Evolutionary conservation across 2,888 invertebrate genomes (phyloP).

Genomic region (Linnaemya tessellans): DNA sequence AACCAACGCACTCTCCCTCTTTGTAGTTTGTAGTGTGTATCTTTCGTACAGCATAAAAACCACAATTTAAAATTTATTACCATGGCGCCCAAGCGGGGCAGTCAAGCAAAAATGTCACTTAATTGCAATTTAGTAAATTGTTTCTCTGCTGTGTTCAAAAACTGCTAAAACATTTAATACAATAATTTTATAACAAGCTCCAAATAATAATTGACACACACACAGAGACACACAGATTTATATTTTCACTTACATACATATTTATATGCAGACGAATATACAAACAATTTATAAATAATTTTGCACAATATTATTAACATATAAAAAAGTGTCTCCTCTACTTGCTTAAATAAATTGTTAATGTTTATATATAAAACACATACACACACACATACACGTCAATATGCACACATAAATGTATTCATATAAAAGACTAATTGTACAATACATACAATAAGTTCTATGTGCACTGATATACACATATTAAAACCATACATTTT

Average conservation of each 20-base stretch:
- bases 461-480: constrained; percentile 58
- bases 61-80: constrained; percentile 81
- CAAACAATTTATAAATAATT: constrained; percentile 66
- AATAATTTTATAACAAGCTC: constrained; percentile 67
- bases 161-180: constrained; percentile 71
- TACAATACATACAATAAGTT: constrained; percentile 39
- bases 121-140: constrained; percentile 82
- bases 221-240: not conserved
- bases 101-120: constrained; percentile 79
- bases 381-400: not conserved
- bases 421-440: constrained; percentile 60
- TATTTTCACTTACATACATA: not conserved
- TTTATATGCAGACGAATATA: not conserved
- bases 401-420: not conserved
- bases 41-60: constrained; percentile 73
- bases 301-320: constrained; percentile 28
- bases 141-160: constrained; percentile 74
- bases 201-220: constrained; percentile 32
- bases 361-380: constrained; percentile 30
- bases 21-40: constrained; percentile 13
- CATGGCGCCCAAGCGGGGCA: constrained; percentile 74
- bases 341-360: constrained; percentile 38
- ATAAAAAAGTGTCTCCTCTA: constrained; percentile 17
- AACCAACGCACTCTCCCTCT: not conserved
- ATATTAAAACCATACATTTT: constrained; percentile 79